Conservation (phyloP, 2,888 invertebrate genomes). For the Drosophila acutilabella region DNA sequence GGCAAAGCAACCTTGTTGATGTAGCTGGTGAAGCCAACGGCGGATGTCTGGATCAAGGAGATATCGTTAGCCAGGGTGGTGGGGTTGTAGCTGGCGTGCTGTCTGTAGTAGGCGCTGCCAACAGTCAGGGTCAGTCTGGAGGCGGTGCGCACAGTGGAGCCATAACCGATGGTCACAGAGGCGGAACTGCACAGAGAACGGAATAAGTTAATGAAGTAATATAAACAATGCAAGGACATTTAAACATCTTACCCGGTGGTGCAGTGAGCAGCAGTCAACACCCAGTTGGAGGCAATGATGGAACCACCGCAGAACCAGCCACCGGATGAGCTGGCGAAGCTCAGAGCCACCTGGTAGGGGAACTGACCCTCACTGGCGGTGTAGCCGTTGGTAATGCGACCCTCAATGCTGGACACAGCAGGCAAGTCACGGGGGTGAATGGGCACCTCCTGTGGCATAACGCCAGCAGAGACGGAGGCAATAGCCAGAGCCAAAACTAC, state of each 20-base stretch:
- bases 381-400: slow-evolving; percentile 72
- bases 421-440: slow-evolving; percentile 42
- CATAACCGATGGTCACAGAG: slow-evolving; percentile 60
- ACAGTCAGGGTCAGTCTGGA: slow-evolving; percentile 56
- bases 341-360: slow-evolving; percentile 69
- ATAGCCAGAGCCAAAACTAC: slow-evolving; percentile 35
- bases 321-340: slow-evolving; percentile 36
- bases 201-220: too few species aligned
- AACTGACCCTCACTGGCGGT: slow-evolving; percentile 62
- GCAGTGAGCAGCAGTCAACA: slow-evolving; percentile 73
- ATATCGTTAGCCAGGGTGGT: slow-evolving; percentile 65
- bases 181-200: slow-evolving; percentile 22
- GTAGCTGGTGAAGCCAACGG: slow-evolving; percentile 38
- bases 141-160: slow-evolving; percentile 62
- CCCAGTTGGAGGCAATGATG: slow-evolving; percentile 54
- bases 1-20: slow-evolving; percentile 59
- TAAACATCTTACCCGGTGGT: slow-evolving; percentile 43
- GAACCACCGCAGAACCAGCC: slow-evolving; percentile 67
- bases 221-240: neutral
- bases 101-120: slow-evolving; percentile 57
- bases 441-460: slow-evolving; percentile 10
- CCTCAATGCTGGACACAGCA: slow-evolving; percentile 26
- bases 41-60: slow-evolving; percentile 62
- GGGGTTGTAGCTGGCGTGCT: slow-evolving; percentile 53
- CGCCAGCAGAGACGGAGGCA: slow-evolving; percentile 37